Base-by-base conservation (phyloP, 2,888 invertebrate genomes). In the Apodemia zela region DNA sequence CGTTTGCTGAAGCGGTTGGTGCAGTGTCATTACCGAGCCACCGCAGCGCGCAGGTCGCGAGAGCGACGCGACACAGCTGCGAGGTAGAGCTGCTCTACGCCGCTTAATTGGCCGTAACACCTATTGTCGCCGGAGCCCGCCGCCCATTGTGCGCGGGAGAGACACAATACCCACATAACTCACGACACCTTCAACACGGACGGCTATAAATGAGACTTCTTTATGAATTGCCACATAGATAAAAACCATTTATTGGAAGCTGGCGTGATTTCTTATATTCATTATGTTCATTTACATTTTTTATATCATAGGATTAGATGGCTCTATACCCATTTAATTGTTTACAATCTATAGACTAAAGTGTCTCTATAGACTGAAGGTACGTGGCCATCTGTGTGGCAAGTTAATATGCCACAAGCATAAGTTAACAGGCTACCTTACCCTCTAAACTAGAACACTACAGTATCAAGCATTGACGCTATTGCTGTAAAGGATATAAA, bases 91-190 rank as follows among this genome's bases (percentile, higher is more conserved):
- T 4, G 25, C 25, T 33, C 25, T 35, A 25, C 25, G 33, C 51
- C 25, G 4, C 25, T 25, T 47, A 57, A 59, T 49, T 49, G 49
- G 49, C 5, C 49, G 49, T 18, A 15, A 49, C 49, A 18, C 49
- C 4, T 49, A 49, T 49, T 17, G 49, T 17, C 49, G 49, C 49
- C 7, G 49, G 8, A 18, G 49, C n/a, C 8, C 49, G 8, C 17
- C 18, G 49, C 6, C 10, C 10, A 17, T 17, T 49, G 49, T 17
- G 7, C 7, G 33, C 49, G 17, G 18, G 17, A n/a, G 25, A 25
- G 25, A 49, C 49, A 49, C 49, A 49, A 49, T 49, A 18, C 49
- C 49, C 49, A 49, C 49, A 49, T 49, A 49, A 17, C 6, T 49
- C 49, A 49, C 17, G 25, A 25, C 25, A 25, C 25, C 17, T 10